phyloP scores from a whole-genome alignment of 2,888 invertebrate species.

The Perizoma flavofasciatum region DNA sequence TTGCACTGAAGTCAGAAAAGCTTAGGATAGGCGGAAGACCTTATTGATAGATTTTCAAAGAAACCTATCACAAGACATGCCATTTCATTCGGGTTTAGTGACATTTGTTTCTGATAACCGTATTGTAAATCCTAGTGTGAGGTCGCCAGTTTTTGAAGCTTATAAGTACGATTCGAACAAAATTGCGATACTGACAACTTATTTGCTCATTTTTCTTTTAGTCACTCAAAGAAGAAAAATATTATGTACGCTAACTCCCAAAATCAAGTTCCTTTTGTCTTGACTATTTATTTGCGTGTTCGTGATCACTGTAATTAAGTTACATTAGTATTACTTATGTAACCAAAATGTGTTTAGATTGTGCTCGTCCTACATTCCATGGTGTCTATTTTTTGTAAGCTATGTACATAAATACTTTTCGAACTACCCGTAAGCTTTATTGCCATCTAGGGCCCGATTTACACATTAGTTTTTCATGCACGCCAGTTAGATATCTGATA shows the following conservation, averaged over 20 bases:
- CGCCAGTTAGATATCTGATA: no score
- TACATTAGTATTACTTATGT: conserved; percentile 8
- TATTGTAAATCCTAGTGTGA: no score
- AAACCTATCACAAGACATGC: no score
- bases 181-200: conserved; percentile 1
- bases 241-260: conserved; percentile 12
- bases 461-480: neutral
- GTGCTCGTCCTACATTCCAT: conserved; percentile 52
- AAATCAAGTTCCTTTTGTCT: conserved; percentile 32
- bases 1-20: no score
- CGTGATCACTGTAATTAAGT: neutral
- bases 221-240: conserved; percentile 7
- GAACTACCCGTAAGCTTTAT: conserved; percentile 35
- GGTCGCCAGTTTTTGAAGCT: no score
- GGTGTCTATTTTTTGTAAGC: conserved; percentile 48
- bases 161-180: neutral
- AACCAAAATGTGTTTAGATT: conserved; percentile 46
- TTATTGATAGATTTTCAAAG: no score
- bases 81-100: no score
- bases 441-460: conserved; percentile 52
- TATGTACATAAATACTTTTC: conserved; percentile 49
- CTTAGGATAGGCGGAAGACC: no score
- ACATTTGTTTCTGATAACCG: no score
- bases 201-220: conserved; percentile 33
- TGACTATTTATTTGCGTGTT: conserved; percentile 16